These are phyloP conservation scores for Dendrolimus houi DNA, from an alignment of 2,888 invertebrate species.

Conservation along the genomic window DNA sequence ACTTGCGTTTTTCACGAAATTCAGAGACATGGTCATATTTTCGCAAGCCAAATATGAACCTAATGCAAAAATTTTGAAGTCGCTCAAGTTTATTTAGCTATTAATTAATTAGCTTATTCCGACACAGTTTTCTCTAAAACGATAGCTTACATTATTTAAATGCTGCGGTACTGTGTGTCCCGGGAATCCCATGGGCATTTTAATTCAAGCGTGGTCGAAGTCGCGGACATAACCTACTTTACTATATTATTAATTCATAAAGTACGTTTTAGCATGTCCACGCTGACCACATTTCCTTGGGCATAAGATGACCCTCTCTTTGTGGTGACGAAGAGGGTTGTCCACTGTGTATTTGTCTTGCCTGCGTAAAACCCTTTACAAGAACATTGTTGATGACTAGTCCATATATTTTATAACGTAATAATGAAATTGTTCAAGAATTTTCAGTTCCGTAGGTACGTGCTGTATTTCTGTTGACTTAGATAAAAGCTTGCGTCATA, in stretches of 20 bases:
- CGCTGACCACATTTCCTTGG: constrained; percentile 55
- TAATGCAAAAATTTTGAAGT: no score
- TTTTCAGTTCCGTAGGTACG: not conserved
- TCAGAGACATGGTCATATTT: no score
- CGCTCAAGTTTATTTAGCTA: no score
- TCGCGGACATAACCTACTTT: no score
- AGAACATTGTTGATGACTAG: not conserved
- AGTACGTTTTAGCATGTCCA: constrained; percentile 55
- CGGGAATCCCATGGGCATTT: no score
- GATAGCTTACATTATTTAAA: no score
- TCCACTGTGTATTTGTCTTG: constrained; percentile 61
- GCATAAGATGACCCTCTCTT: constrained; percentile 64
- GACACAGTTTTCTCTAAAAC: no score
- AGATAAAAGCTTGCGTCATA: constrained; percentile 52
- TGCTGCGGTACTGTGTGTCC: no score
- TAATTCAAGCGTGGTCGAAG: no score
- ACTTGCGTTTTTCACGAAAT: no score
- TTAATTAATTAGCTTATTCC: no score
- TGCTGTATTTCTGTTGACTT: not conserved
- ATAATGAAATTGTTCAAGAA: constrained; percentile 6
- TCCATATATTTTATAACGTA: not conserved
- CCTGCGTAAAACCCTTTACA: constrained; percentile 57
- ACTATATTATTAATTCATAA: constrained; percentile 65
- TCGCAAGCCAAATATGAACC: no score
- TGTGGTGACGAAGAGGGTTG: constrained; percentile 44